phyloP scores from a whole-genome alignment of 2,888 invertebrate genomes.

The Chymomyza amoena region DNA sequence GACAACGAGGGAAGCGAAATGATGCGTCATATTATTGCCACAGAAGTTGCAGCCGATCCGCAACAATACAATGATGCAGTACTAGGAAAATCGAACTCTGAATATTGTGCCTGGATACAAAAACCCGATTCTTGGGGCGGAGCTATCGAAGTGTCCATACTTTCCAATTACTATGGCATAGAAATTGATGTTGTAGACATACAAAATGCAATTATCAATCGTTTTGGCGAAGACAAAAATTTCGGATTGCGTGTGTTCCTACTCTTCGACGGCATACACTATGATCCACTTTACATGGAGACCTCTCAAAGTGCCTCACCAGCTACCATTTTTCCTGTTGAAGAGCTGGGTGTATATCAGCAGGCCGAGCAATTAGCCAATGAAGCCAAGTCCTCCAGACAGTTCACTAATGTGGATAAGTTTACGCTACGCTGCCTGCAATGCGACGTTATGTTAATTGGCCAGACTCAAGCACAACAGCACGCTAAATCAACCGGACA shows the following conservation, averaged over 20 bases:
- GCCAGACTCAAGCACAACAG: slow-evolving; percentile 89
- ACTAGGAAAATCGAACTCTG: slow-evolving; percentile 89
- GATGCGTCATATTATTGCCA: slow-evolving; percentile 93
- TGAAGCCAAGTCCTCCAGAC: slow-evolving; percentile 92
- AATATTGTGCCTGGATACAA: slow-evolving; percentile 95
- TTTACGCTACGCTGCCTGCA: slow-evolving; percentile 90
- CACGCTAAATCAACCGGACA: slow-evolving; percentile 93
- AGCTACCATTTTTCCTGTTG: slow-evolving; percentile 89
- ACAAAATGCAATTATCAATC: slow-evolving; percentile 91
- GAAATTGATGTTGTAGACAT: slow-evolving; percentile 97
- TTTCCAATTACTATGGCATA: slow-evolving; percentile 91
- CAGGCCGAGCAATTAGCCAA: slow-evolving; percentile 91
- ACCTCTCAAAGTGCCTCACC: slow-evolving; percentile 86
- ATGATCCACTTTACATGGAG: slow-evolving; percentile 95
- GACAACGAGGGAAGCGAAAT: slow-evolving; percentile 86
- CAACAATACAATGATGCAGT: slow-evolving; percentile 91
- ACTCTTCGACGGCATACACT: slow-evolving; percentile 97
- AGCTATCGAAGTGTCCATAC: slow-evolving; percentile 94
- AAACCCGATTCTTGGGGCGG: slow-evolving; percentile 96
- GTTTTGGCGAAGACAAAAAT: slow-evolving; percentile 95
- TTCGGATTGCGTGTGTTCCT: slow-evolving; percentile 91
- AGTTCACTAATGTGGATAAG: slow-evolving; percentile 93
- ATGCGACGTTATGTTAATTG: slow-evolving; percentile 88
- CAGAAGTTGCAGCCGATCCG: slow-evolving; percentile 87
- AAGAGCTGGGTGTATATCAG: slow-evolving; percentile 85